A percentile compares a stretch with the other conserved stretches of the same genome.
These are phyloP conservation scores for Perizoma flavofasciatum DNA, from an alignment of 2,888 invertebrate genomes.

Conservation along the genomic window DNA sequence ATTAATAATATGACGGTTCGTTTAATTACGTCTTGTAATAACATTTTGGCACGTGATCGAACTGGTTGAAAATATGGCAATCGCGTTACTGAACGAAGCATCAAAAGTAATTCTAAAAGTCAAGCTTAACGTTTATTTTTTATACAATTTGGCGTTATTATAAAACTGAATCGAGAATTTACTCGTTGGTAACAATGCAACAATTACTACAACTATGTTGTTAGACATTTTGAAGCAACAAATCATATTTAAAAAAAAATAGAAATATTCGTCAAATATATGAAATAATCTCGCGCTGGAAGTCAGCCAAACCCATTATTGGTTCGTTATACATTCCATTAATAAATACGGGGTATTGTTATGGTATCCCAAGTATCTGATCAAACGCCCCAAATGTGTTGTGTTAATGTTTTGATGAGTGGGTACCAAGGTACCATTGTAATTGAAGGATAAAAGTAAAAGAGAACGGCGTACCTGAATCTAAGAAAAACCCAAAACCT, in stretches of 20 bases:
- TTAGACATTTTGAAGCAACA: conserved; percentile 29
- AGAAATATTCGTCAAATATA: conserved; percentile 36
- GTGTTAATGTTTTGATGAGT: conserved; percentile 11
- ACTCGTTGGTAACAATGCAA: not conserved
- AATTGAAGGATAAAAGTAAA: no score
- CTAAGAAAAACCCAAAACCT: no score
- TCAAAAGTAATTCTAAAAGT: no score
- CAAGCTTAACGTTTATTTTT: no score
- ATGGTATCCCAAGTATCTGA: conserved; percentile 26
- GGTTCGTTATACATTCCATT: conserved; percentile 48
- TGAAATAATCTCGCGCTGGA: conserved; percentile 50
- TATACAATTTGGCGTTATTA: no score
- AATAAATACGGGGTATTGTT: conserved; percentile 54
- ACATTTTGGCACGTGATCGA: conserved; percentile 41
- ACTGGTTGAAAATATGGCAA: not conserved
- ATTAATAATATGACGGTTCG: conserved; percentile 39
- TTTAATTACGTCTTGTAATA: conserved; percentile 35
- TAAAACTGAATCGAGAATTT: no score
- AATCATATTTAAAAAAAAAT: conserved; percentile 49
- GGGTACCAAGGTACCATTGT: not conserved
- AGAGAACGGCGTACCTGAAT: no score
- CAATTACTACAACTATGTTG: conserved; percentile 10
- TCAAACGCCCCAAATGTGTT: conserved; percentile 11
- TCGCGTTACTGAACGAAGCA: no score
- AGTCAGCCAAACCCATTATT: conserved; percentile 49